Base-by-base conservation (phyloP, 1,140 invertebrate species). In the Ptiloglossa arizonensis region DNA sequence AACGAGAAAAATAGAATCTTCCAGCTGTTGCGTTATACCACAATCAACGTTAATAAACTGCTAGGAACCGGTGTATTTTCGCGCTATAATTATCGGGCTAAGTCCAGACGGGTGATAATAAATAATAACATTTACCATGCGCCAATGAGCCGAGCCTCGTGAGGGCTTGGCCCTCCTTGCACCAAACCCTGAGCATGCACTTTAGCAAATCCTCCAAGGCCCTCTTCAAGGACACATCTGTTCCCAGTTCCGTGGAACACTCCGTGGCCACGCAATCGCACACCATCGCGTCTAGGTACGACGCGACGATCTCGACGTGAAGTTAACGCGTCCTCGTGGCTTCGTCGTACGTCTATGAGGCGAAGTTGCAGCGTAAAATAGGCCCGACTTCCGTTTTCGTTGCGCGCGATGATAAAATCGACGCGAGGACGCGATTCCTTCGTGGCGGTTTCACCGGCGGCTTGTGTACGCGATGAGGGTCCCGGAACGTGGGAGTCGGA, bases 151-250 rank as follows among this genome's bases (percentile, higher is more conserved):
- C 90, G 6, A 91, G 88, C 74, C 83, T 90, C 5, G 85, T 94
- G 80, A 96, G 93, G 24, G 95, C 95, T 89, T 95, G 94, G 82
- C 94, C 94, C 88, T 96, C 95, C 80, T 94, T 94, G 89, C 95
- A 96, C 96, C 96, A 96, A n/a, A 97, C 94, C 80, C 96, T 92
- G 70, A 97, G 93, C 96, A 97, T 96, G 80, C 96, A 93, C 90
- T 96, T 96, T 82, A 96, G 93, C 68, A 97, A 93, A 88, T 96
- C 96, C 89, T 97, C 96, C 81, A 97, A 93, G 85, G 95, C 95
- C 56, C 94, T 93, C 83, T 95, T 94, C 64, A 96, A 89, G 79
- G 94, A 94, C 56, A 93, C 93, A 67, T 91, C 89, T 52, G 90
- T 89, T 88, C 93, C 86, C 89, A 90, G 68, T 90, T 93, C 87